These are phyloP conservation scores for Scolanthus callimorphus DNA, from an alignment of 92 coral and sea anemone species.

Conservation along the genomic window DNA sequence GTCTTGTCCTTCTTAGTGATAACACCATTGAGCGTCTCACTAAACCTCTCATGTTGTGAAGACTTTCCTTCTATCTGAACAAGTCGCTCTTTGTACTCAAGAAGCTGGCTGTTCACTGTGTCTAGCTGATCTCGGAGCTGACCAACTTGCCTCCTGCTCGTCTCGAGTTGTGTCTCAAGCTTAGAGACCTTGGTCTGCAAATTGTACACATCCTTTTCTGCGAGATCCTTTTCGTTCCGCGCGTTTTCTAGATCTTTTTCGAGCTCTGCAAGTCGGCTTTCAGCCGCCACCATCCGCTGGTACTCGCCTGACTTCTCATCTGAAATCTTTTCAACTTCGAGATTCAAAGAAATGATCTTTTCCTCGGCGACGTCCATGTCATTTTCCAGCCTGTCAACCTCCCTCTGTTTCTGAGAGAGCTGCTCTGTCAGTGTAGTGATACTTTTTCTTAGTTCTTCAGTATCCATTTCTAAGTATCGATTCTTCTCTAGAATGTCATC, in stretches of 20 bases:
- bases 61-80: constrained; percentile 89
- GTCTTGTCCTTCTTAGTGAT: constrained; percentile 76
- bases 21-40: constrained; percentile 77
- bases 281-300: constrained; percentile 73
- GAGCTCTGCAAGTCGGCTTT: constrained; percentile 76
- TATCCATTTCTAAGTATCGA: constrained; percentile 58
- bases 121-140: constrained; percentile 86
- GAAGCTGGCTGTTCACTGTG: constrained; percentile 66
- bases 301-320: constrained; percentile 82
- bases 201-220: constrained; percentile 78
- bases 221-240: constrained; percentile 75
- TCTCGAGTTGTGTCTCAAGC: constrained; percentile 89
- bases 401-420: constrained; percentile 54
- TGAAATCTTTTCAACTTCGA: constrained; percentile 78
- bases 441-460: constrained; percentile 48
- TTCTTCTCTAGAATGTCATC: constrained; percentile 72
- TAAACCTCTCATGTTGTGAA: constrained; percentile 78
- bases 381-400: constrained; percentile 72
- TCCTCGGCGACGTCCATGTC: constrained; percentile 98
- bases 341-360: constrained; percentile 76
- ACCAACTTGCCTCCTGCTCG: constrained; percentile 68
- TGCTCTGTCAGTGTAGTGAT: constrained; percentile 37
- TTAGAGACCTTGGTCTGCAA: constrained; percentile 74
- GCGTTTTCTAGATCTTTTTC: constrained; percentile 83
- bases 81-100: constrained; percentile 76